Conservation (phyloP, 1,140 invertebrate species). For the Cryptotermes secundus region DNA sequence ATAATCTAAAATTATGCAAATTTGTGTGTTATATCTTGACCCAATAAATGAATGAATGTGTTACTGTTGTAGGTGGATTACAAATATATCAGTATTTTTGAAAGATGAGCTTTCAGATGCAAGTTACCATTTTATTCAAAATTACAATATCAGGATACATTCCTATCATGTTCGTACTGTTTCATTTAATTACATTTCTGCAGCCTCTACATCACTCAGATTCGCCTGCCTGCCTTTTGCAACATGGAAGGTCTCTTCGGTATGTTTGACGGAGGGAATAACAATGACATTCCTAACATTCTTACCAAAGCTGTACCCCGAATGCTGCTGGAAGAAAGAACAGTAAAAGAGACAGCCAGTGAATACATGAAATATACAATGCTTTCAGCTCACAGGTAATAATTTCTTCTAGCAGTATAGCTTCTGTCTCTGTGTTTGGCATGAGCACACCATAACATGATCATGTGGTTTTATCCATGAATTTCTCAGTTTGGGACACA, state of each 20-base stretch:
- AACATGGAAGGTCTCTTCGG: constrained; percentile 78
- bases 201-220: constrained; percentile 71
- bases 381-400: constrained; percentile 62
- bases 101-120: no score
- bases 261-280: constrained; percentile 75
- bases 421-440: no score
- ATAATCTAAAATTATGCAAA: no score
- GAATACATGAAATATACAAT: constrained; percentile 84
- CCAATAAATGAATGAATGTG: no score
- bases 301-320: constrained; percentile 73
- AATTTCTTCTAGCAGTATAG: background rate
- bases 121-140: no score
- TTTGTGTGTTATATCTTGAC: no score
- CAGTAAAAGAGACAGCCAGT: constrained; percentile 72
- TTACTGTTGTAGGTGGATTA: no score
- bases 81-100: no score
- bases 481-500: no score
- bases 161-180: background rate
- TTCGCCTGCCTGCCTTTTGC: constrained; percentile 72
- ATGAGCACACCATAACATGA: no score
- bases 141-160: no score
- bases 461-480: no score
- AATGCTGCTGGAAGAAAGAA: constrained; percentile 72
- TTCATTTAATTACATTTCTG: constrained; percentile 32
- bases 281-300: constrained; percentile 63